Evolutionary conservation across 35 echinoderm and acorn worm species (phyloP), one percentile per base, ranked within the genome.

Genomic region (Lytechinus variegatus): DNA sequence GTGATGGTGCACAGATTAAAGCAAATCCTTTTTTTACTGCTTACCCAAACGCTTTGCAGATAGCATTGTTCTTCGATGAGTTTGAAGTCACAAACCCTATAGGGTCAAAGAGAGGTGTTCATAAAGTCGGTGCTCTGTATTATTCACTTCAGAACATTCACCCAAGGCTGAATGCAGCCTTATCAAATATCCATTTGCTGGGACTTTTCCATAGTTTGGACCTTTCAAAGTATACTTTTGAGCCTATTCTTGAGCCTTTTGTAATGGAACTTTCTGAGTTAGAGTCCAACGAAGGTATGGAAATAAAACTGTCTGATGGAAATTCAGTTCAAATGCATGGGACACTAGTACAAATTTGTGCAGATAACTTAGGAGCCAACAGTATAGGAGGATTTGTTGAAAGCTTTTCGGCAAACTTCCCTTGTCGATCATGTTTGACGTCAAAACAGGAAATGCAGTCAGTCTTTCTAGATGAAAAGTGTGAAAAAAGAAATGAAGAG

Each of bases 311-410:
- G 52, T 8, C 27, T 87, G 94, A 95, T 95, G 94, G 94, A 4
- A 87, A 1, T 1, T 52, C 54, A 4, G 27, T 95, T 3, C 66
- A 44, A 21, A 95, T 89, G 72, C 44, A 86, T 27, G 94, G 94
- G 53, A n/a, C 86, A 87, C 86, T 87, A 33, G 29, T 87, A 24
- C 86, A 87, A 87, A 87, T 87, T 33, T 87, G 86, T 87, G 86
- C 86, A 87, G 29, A 87, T 87, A 87, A 27, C 86, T 33, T 87
- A 87, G 29, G 86, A 87, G 86, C 86, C 29, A 87, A 54, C 55
- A 27, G 86, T 87, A 87, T 87, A 33, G 86, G 86, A 87, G 96
- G 96, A 89, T 96, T 96, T 96, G 96, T 87, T 55, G 96, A 96
- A 52, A 54, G 92, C 27, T 94, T 94, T 79, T 87, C 28, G 14